Conservation (phyloP, 2,113 vertebrate species). For the Anhinga rufa region DNA sequence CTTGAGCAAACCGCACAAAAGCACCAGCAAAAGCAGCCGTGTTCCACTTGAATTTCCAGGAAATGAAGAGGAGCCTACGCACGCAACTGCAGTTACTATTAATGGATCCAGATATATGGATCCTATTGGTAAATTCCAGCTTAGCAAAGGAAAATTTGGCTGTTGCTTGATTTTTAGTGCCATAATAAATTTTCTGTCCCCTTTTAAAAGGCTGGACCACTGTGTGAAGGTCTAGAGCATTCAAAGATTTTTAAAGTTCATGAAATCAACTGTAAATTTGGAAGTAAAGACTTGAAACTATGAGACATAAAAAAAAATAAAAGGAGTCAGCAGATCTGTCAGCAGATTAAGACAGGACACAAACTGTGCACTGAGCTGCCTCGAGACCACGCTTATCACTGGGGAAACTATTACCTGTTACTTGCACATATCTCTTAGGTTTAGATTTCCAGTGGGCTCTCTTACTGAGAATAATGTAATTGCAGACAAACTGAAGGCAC, state of each 20-base stretch:
- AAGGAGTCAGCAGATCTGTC: background rate
- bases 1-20: background rate
- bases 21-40: background rate
- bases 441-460: background rate
- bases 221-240: background rate
- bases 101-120: background rate
- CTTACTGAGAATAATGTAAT: background rate
- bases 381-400: background rate
- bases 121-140: constrained; percentile 15
- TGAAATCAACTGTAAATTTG: background rate
- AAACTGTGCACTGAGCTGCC: background rate
- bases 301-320: background rate
- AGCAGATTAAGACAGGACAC: background rate
- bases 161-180: constrained; percentile 17
- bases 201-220: background rate
- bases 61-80: background rate
- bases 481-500: background rate
- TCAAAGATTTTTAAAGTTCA: constrained; percentile 4
- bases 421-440: background rate
- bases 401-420: background rate
- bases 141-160: background rate
- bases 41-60: background rate
- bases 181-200: background rate
- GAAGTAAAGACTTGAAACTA: background rate
- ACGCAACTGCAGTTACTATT: background rate